phyloP scores from a whole-genome alignment of 2,888 invertebrate genomes.

The Coelopa pilipes region DNA sequence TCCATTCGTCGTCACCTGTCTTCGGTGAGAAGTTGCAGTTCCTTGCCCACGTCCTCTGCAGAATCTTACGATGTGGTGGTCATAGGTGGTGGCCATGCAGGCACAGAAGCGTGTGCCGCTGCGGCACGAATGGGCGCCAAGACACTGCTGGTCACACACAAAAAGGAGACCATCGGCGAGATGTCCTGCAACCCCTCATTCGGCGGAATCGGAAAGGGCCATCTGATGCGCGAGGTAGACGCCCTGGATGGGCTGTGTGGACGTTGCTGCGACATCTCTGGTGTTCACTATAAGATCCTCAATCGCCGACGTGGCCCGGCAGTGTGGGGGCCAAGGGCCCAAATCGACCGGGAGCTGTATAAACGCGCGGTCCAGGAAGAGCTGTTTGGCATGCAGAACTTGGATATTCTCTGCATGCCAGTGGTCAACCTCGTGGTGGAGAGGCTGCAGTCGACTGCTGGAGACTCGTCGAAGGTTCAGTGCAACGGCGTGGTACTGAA shows the following conservation, averaged over 20 bases:
- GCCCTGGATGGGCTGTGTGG: slow-evolving; percentile 88
- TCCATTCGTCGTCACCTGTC: background rate
- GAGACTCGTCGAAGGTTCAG: slow-evolving; percentile 37
- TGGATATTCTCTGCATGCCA: slow-evolving; percentile 73
- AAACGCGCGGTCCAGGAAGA: slow-evolving; percentile 80
- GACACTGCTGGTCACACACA: slow-evolving; percentile 86
- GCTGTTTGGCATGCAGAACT: slow-evolving; percentile 73
- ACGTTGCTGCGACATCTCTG: slow-evolving; percentile 82
- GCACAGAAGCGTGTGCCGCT: slow-evolving; percentile 86
- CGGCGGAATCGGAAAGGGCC: slow-evolving; percentile 92
- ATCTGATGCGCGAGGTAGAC: slow-evolving; percentile 87
- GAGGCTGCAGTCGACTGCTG: slow-evolving; percentile 27
- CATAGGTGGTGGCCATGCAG: slow-evolving; percentile 92
- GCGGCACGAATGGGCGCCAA: slow-evolving; percentile 84
- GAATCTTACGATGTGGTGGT: slow-evolving; percentile 77
- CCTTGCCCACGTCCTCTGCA: background rate
- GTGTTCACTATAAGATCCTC: slow-evolving; percentile 83
- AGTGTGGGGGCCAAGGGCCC: slow-evolving; percentile 89
- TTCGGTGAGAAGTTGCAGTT: background rate
- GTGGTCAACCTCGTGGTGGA: slow-evolving; percentile 82
- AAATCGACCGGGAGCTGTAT: slow-evolving; percentile 86
- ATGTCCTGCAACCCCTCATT: slow-evolving; percentile 96
- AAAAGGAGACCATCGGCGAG: slow-evolving; percentile 85
- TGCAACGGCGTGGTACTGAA: slow-evolving; percentile 60
- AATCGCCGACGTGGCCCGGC: slow-evolving; percentile 87